A percentile compares a stretch with the other conserved stretches of the same genome.
Conservation (phyloP, 2,888 invertebrate genomes). For the Heliconius charithonia region DNA sequence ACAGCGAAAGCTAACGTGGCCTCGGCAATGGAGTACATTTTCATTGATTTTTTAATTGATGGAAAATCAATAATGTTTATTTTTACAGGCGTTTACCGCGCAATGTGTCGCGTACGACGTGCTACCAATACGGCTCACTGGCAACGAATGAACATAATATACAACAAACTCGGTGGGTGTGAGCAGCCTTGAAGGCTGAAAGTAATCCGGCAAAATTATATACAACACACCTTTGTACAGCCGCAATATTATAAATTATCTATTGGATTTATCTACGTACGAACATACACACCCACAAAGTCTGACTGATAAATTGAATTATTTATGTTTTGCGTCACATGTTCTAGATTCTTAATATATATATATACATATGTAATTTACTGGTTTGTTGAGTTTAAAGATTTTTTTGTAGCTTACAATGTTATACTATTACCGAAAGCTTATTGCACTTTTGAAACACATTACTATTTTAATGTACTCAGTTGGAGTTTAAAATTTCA, state of each 20-base stretch:
- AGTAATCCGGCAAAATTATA: slow-evolving; percentile 53
- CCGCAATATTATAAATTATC: slow-evolving; percentile 28
- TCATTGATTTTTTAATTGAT: slow-evolving; percentile 50
- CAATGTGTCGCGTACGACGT: slow-evolving; percentile 57
- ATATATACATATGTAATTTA: background rate
- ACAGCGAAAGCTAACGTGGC: slow-evolving; percentile 77
- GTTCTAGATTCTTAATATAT: slow-evolving; percentile 43
- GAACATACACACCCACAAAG: slow-evolving; percentile 51
- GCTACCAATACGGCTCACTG: slow-evolving; percentile 63
- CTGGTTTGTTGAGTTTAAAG: background rate
- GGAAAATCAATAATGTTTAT: slow-evolving; percentile 42
- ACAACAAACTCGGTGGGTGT: slow-evolving; percentile 61
- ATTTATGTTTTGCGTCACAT: slow-evolving; percentile 46
- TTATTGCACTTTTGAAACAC: background rate
- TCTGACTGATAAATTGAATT: slow-evolving; percentile 48
- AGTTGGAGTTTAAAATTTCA: background rate
- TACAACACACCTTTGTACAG: slow-evolving; percentile 39
- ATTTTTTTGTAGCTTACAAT: background rate
- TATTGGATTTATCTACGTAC: slow-evolving; percentile 37
- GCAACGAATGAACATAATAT: slow-evolving; percentile 64
- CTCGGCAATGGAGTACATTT: slow-evolving; percentile 80
- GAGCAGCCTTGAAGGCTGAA: slow-evolving; percentile 64
- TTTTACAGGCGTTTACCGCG: slow-evolving; percentile 43
- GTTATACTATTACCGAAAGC: background rate
- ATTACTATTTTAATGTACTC: background rate